Base-by-base conservation (phyloP, 1,140 invertebrate species). In the Drosophila aff. region DNA sequence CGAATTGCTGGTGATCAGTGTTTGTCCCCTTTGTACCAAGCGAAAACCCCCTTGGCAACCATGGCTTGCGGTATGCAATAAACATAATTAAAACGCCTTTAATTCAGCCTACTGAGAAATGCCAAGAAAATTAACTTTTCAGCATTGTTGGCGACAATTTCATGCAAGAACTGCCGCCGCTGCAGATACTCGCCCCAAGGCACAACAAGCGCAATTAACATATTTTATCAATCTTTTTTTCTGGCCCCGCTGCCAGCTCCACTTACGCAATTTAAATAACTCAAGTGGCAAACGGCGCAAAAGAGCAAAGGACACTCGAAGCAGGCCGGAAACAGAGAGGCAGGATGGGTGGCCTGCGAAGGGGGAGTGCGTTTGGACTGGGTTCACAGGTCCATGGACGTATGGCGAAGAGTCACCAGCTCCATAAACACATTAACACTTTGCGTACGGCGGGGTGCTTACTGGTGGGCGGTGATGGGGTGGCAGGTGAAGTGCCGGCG, bases 221-320 rank as follows among this genome's bases (percentile, higher is more conserved):
- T 90, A 90, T 90, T 90, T 90, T 90, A 90, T 90, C 85, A 90
- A 85, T 90, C 81, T 85, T 90, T 85, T 81, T 58, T 63, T 63
- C 63, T 64, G 66, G 66, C 66, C 69, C 46, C 79, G 38, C 61
- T 50, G 58, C 63, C 76, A 52, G 67, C 64, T 60, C 49, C 74
- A 90, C 81, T 85, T 85, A 81, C 85, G 86, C 82, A 90, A 91
- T 90, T 90, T 90, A 90, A 90, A 90, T 90, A 90, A 90, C 85
- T 90, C 85, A 90, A 90, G 86, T 85, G 85, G 78, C 86, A 87
- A 87, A 75, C 72, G 66, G 71, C 67, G 69, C 76, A 81, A 78
- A 78, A 78, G 72, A 76, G 81, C 86, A 85, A 74, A 90, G 81
- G 85, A 85, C 79, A 76, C 85, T 90, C 78, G 41, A 65, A 68